Evolutionary conservation across 35 echinoderm and acorn worm species (phyloP), one percentile per base, ranked within the genome.

Genomic region (Ophioderma brevispina): DNA sequence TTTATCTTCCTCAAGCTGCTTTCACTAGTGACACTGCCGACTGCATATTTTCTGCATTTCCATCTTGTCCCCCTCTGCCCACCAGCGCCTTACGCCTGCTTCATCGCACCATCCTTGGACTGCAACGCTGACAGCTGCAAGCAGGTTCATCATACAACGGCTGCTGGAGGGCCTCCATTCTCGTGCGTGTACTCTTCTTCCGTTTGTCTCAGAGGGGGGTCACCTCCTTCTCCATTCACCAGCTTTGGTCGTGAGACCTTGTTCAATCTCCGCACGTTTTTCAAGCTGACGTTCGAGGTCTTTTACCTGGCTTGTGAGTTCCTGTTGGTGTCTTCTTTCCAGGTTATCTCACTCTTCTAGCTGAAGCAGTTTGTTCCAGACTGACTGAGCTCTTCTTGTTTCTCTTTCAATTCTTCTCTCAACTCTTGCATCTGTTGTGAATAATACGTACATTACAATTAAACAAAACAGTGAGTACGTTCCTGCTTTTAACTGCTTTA

Each of bases 1-100:
- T 41, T 92, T 99, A 39, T 98, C 97, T 39, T 93, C 80, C 31
- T 95, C 94, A 78, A 95, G 64, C 80, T 99, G 97, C n/a, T 99
- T n/a, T 90, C 14, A 88, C 82, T 36, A 99, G 49, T 0, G 97
- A 87, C 35, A 88, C 88, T 33, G 63, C 83, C 0, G 81, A 40
- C 28, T 75, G 36, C 39, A 77, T 76, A 46, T 49, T 79, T 37
- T 42, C 82, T 11, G 46, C 90, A 31, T 78, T 64, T 34, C 83
- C 38, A 5, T 82, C 41, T 32, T 84, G 0, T 63, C 40, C 23
- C 81, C 35, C 15, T 19, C 55, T 0, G 90, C n/a, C 75, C 40
- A 33, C 35, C 64, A 1, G 35, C 64, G 13, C 46, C 80, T 70
- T 96, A 91, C 80, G 90, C 92, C 31, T 98, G 96, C 40, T 98